Percentiles rank a stretch among this genome's conserved stretches.
phyloP scores from a whole-genome alignment of 1,140 invertebrate genomes.

The Heterodera carotae region DNA sequence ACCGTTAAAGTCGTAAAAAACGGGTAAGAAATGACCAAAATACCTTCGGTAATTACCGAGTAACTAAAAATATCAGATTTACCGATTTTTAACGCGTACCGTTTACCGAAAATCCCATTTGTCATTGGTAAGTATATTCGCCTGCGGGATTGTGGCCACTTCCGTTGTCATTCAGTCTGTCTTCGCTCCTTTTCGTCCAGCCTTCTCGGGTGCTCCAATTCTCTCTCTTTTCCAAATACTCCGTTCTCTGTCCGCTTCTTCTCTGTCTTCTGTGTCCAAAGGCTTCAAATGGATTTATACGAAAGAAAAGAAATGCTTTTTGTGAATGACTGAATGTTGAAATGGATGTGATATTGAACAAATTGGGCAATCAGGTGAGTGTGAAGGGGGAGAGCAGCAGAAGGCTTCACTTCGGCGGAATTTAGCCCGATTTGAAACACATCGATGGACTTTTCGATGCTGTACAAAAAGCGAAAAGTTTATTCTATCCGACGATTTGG shows the following conservation, averaged over 20 bases:
- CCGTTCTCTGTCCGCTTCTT: not conserved
- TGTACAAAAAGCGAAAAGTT: slow-evolving; percentile 27
- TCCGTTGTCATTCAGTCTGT: too few species aligned
- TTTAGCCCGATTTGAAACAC: slow-evolving; percentile 22
- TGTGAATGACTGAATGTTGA: not conserved
- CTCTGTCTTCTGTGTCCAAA: not conserved
- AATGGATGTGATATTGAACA: slow-evolving; percentile 24
- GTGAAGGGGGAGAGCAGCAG: not conserved
- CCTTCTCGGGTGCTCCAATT: not conserved
- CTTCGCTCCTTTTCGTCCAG: too few species aligned
- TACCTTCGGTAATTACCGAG: too few species aligned
- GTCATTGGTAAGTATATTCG: too few species aligned
- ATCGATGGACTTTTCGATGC: slow-evolving; percentile 25
- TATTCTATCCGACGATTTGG: not conserved
- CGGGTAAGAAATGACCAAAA: too few species aligned
- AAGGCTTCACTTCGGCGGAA: not conserved
- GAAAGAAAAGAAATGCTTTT: not conserved
- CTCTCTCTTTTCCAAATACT: not conserved
- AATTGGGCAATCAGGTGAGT: slow-evolving; percentile 29
- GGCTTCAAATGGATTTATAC: not conserved
- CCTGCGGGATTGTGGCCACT: too few species aligned
- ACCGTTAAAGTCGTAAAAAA: too few species aligned
- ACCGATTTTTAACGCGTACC: too few species aligned
- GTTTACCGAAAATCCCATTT: too few species aligned
- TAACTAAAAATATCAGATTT: too few species aligned